phyloP scores from a whole-genome alignment of 30 jellyfish, hydroid and myxozoan species.

The Hydra vulgaris region DNA sequence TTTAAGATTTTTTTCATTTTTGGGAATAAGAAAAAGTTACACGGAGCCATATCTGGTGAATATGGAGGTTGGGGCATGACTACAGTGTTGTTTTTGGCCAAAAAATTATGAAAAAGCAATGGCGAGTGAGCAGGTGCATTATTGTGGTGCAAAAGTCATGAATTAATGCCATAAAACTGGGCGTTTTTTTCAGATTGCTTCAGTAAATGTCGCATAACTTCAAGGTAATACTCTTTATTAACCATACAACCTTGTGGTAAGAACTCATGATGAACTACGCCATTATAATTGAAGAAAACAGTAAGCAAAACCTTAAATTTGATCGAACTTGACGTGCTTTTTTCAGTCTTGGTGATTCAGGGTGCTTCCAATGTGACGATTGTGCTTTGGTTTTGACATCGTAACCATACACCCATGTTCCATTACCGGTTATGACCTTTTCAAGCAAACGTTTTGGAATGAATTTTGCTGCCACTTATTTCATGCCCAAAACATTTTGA shows the following conservation, averaged over 20 bases:
- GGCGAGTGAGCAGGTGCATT: conserved; percentile 9
- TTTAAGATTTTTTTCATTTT: not conserved
- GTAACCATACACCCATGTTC: not conserved
- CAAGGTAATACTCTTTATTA: not conserved
- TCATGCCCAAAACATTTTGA: not conserved
- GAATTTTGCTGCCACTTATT: not conserved
- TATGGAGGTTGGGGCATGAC: not conserved
- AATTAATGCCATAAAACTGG: too few relatives aligned
- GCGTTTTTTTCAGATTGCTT: too few relatives aligned
- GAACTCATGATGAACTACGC: not conserved
- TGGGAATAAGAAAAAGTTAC: not conserved
- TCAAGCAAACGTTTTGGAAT: not conserved
- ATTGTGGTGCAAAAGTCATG: not conserved
- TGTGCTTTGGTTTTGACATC: not conserved
- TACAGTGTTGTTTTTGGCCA: not conserved
- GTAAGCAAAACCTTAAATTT: not conserved
- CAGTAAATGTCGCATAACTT: not conserved
- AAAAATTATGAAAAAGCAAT: not conserved
- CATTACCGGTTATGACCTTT: not conserved
- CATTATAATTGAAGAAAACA: not conserved
- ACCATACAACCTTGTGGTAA: not conserved
- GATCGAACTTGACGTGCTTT: not conserved
- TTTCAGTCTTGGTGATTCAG: not conserved
- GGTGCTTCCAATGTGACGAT: not conserved
- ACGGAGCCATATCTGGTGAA: not conserved